Base-by-base conservation (phyloP, 2,888 invertebrate genomes). In the Parapristionchus giblindavisi region DNA sequence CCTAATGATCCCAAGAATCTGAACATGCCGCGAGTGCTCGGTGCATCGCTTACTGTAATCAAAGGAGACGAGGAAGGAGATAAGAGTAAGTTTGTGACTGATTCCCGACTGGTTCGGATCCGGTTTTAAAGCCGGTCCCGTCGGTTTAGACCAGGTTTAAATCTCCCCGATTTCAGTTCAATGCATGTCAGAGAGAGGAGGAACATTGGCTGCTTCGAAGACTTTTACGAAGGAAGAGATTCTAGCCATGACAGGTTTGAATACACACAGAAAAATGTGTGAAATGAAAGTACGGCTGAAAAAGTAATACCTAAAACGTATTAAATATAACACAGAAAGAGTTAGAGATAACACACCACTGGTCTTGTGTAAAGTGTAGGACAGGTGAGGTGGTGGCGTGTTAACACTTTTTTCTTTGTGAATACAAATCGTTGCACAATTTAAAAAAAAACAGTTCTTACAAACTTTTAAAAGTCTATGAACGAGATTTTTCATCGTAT, bases 1-100 rank as follows among this genome's bases (percentile, higher is more conserved):
- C 68, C 34, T 14, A 68, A 68, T 36, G 52, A 32, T 32, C 68
- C 68, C n/a, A n/a, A 32, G 21, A 29, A 21, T 24, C 52, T 36
- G 5, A 52, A 52, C 36, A 51, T 52, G 68, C 68, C 68, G 24
- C 68, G 68, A 11, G 52, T 68, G 21, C 68, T 68, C 43, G 63
- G 43, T 14, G 63, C 63, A 1, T 24, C 21, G 4, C 14, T 65
- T 6, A 14, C 17, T 8, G 43, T 43, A 17, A 40, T 65, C 24
- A 21, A 36, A 8, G 24, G 21, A 29, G 36, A 65, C 29, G 63
- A 65, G 43, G 63, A 65, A 29, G 63, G 63, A 36, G 43, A 43
- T 40, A 40, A 29, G 27, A 43, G 63, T 65, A 48, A 65, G 63
- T 40, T 2, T 63, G 8, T 4, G 3, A 11, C 27, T 56, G 56